Percentiles rank a stretch among this genome's conserved stretches.
Evolutionary conservation across 2,797 vertebrate genomes (phyloP).

Genomic region (Hydrocynus forskahlii): DNA sequence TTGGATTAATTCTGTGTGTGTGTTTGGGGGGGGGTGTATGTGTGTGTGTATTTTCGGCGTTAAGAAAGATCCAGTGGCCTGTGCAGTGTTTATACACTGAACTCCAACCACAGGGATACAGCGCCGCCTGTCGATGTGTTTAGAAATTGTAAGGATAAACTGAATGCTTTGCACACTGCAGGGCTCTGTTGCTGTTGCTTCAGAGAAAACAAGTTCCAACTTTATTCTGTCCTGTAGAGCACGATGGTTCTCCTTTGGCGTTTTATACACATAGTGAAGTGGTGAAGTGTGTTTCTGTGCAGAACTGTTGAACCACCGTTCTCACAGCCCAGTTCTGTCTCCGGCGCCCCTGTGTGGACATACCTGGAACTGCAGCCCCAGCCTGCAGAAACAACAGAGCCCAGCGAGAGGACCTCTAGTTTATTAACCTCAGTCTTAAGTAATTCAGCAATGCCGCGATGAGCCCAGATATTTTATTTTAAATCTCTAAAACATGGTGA

Average conservation of each 20-base stretch:
- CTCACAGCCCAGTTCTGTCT: not conserved
- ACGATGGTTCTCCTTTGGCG: not conserved
- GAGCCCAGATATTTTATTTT: too few species aligned
- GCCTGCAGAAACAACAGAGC: not conserved
- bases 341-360: not conserved
- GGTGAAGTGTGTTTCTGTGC: not conserved
- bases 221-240: not conserved
- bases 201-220: not conserved
- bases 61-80: not conserved
- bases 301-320: not conserved
- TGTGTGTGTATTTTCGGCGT: too few species aligned
- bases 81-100: not conserved
- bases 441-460: too few species aligned
- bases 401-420: too few species aligned
- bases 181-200: not conserved
- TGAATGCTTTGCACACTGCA: not conserved
- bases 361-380: not conserved
- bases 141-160: not conserved
- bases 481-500: too few species aligned
- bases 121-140: conserved; percentile 32
- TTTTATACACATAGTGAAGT: not conserved
- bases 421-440: too few species aligned
- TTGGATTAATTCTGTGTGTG: not conserved
- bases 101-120: not conserved
- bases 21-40: too few species aligned